These are phyloP conservation scores for Mythimna loreyi DNA, from an alignment of 2,888 invertebrate species.

Conservation along the genomic window DNA sequence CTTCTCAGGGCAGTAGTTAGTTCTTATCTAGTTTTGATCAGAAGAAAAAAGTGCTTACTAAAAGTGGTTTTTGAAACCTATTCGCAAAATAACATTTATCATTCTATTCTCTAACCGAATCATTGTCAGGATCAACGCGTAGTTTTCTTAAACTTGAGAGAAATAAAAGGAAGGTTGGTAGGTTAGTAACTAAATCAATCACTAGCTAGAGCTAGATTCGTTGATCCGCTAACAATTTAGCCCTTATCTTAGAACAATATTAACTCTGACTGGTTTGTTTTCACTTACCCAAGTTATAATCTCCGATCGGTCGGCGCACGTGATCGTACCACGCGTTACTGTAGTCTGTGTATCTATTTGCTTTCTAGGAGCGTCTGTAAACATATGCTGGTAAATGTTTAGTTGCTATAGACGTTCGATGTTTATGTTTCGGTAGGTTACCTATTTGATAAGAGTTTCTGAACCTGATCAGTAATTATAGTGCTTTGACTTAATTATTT, in stretches of 20 bases:
- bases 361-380: background rate
- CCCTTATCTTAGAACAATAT: slow-evolving; percentile 20
- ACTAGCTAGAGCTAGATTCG: background rate
- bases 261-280: slow-evolving; percentile 22
- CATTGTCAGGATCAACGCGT: background rate
- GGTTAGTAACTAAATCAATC: background rate
- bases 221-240: background rate
- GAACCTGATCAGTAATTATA: too few relatives aligned
- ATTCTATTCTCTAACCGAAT: too few relatives aligned
- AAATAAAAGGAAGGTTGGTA: background rate
- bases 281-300: slow-evolving; percentile 31
- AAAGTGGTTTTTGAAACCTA: too few relatives aligned
- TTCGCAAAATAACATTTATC: too few relatives aligned
- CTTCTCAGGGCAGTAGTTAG: too few relatives aligned
- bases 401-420: background rate
- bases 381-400: background rate
- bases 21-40: too few relatives aligned
- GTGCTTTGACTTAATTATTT: too few relatives aligned
- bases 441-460: too few relatives aligned
- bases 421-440: too few relatives aligned
- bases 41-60: too few relatives aligned
- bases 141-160: background rate
- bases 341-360: background rate
- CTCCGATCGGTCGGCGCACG: slow-evolving; percentile 25
- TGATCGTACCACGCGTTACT: slow-evolving; percentile 26